Evolutionary conservation across 2,888 invertebrate genomes (phyloP).

Genomic region (Trissoscelio sp.): DNA sequence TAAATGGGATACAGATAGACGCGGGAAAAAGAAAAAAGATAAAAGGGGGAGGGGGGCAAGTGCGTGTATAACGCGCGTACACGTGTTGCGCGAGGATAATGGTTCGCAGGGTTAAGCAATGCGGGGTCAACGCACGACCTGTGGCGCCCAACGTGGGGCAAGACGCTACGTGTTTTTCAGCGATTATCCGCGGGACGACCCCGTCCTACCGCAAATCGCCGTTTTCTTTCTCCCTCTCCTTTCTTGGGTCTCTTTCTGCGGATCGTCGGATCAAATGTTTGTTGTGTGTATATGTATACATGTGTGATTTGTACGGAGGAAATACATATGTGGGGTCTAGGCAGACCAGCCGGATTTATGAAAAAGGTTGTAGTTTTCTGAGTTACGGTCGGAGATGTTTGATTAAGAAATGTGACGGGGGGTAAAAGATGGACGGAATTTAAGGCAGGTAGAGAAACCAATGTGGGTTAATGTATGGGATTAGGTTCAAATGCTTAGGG

Average conservation of each 20-base stretch:
- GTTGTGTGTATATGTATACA: constrained; percentile 3
- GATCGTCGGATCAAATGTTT: constrained; percentile 55
- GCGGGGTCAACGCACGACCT: constrained; percentile 80
- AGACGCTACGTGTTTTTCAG: constrained; percentile 55
- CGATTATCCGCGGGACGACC: constrained; percentile 59
- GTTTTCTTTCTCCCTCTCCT: constrained; percentile 45
- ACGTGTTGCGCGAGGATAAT: constrained; percentile 80
- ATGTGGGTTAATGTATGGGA: constrained; percentile 22
- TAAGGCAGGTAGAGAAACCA: neutral
- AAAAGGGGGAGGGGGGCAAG: constrained; percentile 8
- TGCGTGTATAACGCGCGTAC: constrained; percentile 71
- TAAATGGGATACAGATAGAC: constrained; percentile 46
- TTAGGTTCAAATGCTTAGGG: neutral
- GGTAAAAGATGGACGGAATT: constrained; percentile 1
- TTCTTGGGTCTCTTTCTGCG: constrained; percentile 67
- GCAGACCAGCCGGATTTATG: constrained; percentile 32
- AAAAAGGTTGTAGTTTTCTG: constrained; percentile 46
- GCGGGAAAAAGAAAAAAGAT: constrained; percentile 3
- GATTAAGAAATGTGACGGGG: constrained; percentile 41
- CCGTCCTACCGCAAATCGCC: constrained; percentile 64
- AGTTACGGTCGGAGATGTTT: constrained; percentile 48
- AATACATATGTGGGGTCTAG: constrained; percentile 35
- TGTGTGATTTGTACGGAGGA: constrained; percentile 9
- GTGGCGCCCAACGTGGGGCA: constrained; percentile 72
- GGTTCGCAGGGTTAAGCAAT: constrained; percentile 78